phyloP scores from a whole-genome alignment of 2,888 invertebrate species.

The Adelognathus sp. region DNA sequence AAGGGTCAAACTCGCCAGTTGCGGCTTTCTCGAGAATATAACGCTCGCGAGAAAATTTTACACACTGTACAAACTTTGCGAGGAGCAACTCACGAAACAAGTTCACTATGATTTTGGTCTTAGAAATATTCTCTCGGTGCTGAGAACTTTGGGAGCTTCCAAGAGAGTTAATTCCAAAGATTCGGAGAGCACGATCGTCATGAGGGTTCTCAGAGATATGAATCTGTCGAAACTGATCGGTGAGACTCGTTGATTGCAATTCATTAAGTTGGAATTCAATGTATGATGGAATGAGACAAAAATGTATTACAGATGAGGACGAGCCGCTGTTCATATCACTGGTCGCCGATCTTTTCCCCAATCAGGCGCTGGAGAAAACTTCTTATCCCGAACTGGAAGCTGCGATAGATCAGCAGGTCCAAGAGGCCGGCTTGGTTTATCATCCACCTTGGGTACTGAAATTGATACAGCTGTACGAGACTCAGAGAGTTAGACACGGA shows the following conservation, averaged over 20 bases:
- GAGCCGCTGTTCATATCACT: conserved; percentile 98
- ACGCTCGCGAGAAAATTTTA: conserved; percentile 97
- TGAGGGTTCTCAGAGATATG: conserved; percentile 98
- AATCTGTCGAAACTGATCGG: conserved; percentile 96
- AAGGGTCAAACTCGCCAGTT: conserved; percentile 96
- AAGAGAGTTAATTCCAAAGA: conserved; percentile 96
- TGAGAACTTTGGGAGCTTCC: conserved; percentile 95
- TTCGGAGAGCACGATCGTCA: conserved; percentile 97
- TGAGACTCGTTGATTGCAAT: conserved; percentile 58
- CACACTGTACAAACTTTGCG: conserved; percentile 97
- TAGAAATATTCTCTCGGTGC: conserved; percentile 96
- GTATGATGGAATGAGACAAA: neutral
- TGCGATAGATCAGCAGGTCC: conserved; percentile 92
- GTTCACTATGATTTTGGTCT: conserved; percentile 99
- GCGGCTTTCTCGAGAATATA: conserved; percentile 97
- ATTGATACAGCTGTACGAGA: conserved; percentile 97
- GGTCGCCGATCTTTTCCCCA: conserved; percentile 97
- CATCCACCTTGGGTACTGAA: conserved; percentile 98
- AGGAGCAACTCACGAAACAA: conserved; percentile 97
- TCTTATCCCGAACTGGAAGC: conserved; percentile 93
- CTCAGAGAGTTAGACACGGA: conserved; percentile 96
- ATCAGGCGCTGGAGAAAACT: conserved; percentile 96
- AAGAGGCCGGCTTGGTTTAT: conserved; percentile 90
- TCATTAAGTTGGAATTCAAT: neutral
- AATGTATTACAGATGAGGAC: conserved; percentile 89